Percentiles rank a stretch among this genome's conserved stretches.
Conservation (phyloP, 2,113 vertebrate species). For the Miniopterus natalensis region DNA sequence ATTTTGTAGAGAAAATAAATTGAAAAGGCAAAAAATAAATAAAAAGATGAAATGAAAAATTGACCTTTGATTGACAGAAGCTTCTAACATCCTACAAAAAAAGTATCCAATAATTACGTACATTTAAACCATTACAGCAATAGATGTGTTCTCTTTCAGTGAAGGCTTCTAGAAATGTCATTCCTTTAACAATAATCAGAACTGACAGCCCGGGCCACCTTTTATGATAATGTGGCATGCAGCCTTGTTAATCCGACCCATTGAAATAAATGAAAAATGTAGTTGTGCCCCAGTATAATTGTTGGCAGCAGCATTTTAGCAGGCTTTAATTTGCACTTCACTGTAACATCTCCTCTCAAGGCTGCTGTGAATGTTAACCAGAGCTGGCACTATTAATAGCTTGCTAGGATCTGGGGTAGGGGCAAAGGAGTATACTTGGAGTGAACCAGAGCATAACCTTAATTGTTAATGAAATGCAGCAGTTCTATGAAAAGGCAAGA, state of each 20-base stretch:
- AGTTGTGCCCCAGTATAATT: conserved; percentile 88
- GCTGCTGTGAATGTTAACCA: conserved; percentile 84
- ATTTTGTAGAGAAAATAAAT: conserved; percentile 3
- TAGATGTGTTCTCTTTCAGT: conserved; percentile 67
- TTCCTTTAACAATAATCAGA: conserved; percentile 87
- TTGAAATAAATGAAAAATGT: conserved; percentile 89
- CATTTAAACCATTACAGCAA: conserved; percentile 74
- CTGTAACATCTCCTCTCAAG: conserved; percentile 85
- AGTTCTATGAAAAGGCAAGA: conserved; percentile 60
- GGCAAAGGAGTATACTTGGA: conserved; percentile 37
- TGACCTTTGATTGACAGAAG: conserved; percentile 55
- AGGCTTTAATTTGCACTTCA: conserved; percentile 88
- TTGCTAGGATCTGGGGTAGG: conserved; percentile 55
- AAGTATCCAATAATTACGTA: conserved; percentile 62
- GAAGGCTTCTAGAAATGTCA: conserved; percentile 78
- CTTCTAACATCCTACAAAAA: conserved; percentile 53
- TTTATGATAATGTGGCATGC: conserved; percentile 91
- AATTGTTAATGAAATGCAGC: conserved; percentile 73
- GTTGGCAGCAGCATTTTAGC: conserved; percentile 89
- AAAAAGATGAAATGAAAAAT: neutral
- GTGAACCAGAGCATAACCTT: conserved; percentile 73
- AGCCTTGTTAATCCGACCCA: conserved; percentile 93
- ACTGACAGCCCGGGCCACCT: conserved; percentile 89
- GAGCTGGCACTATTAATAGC: conserved; percentile 77
- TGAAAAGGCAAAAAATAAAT: conserved; percentile 64